Conservation (phyloP, 2,797 vertebrate genomes). For the Botia almorhae region DNA sequence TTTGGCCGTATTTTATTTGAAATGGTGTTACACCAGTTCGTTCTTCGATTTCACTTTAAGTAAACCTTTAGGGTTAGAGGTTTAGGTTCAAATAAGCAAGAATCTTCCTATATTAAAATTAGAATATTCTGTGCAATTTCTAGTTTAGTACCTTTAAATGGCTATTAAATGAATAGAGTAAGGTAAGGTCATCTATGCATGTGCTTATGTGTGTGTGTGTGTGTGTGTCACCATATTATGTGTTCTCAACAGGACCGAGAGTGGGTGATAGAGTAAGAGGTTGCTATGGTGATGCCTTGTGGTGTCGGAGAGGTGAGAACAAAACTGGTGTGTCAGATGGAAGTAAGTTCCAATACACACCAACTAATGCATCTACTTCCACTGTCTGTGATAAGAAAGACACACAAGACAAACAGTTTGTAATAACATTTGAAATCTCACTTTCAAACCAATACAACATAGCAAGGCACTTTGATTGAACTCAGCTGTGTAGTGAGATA, state of each 20-base stretch:
- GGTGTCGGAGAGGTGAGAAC: conserved; percentile 28
- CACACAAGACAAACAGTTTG: not conserved
- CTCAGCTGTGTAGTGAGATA: not conserved
- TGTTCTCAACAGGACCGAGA: conserved; percentile 10
- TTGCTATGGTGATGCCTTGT: conserved; percentile 32
- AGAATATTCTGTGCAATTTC: not conserved
- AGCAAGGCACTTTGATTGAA: not conserved
- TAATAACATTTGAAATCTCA: conserved; percentile 13
- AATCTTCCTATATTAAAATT: not conserved
- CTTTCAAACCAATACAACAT: not conserved
- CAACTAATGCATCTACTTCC: conserved; percentile 16
- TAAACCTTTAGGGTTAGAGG: no score
- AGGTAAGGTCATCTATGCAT: not conserved
- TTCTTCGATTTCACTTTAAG: no score
- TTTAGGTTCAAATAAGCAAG: not conserved
- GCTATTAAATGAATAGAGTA: not conserved
- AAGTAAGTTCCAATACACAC: conserved; percentile 10
- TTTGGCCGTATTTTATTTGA: no score
- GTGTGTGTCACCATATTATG: conserved; percentile 3
- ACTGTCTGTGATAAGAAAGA: not conserved
- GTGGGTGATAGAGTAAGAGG: conserved; percentile 26
- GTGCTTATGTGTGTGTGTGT: not conserved
- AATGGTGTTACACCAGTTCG: no score
- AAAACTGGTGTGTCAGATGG: conserved; percentile 21
- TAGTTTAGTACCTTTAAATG: not conserved